Evolutionary conservation across 2,113 vertebrate genomes (phyloP), one percentile per base, ranked within the genome.

Genomic region (Perccottus glenii): DNA sequence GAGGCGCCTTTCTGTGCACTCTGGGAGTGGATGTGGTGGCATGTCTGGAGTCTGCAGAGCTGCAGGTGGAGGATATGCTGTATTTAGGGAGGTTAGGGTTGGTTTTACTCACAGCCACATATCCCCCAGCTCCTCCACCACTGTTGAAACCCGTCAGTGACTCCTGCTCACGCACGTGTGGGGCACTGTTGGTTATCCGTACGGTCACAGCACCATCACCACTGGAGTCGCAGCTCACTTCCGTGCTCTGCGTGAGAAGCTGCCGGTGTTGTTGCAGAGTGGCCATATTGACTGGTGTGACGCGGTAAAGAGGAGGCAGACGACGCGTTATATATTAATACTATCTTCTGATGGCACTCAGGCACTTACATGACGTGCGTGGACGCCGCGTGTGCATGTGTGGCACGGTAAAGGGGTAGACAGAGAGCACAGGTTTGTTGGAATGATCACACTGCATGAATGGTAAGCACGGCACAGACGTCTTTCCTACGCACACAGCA

Each of bases 1-100:
- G 96, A 0, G 97, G 97, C 14, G 95, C 90, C 76, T 91, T 93
- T 81, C 84, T 88, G 3, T 86, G 89, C 47, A 83, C 86, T 67
- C 92, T 90, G 27, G 90, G 76, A 1, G 81, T 47, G 48, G 90
- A 89, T 51, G 84, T 87, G 15, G 83, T 70, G 11, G 92, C 88
- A 9, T 93, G 91, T 15, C 91, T 83, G 43, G 95, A 96, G 83
- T 98, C 97, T 9, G 94, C 97, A 0, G 96, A 98, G 91, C 96
- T 98, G 84, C 95, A 95, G 90, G 94, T 98, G 87, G 97, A 98
- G 2, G 96, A 98, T 88, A 98, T 96, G 84, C 96, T 98, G 91
- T 95, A 95, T 85, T 98, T 99, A 93, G 94, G 94, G 79, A 91
- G 93, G 87, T 95, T 94, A 47, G 94, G 89, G 66, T 94, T 93